Base-by-base conservation (phyloP, 92 coral and sea anemone species). In the Porites rus region DNA sequence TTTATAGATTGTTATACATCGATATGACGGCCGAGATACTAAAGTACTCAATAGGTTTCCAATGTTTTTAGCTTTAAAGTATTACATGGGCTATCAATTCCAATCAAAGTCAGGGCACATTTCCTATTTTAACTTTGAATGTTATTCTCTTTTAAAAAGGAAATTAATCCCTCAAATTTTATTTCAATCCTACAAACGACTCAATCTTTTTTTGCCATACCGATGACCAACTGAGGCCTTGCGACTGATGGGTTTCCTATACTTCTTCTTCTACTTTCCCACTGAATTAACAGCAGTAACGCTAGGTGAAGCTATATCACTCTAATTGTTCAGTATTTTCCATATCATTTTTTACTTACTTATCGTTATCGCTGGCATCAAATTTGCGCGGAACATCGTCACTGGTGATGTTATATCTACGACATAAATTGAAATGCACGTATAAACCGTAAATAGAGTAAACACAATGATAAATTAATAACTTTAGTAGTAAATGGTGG, bases 321-420 rank as follows among this genome's bases (percentile, higher is more conserved):
- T 24, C 51, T 28, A 38, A 38, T 14, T 69, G 12, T 69, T 69
- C 51, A 69, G 8, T 24, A 69, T 69, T 69, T 69, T 8, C 74
- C 74, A 69, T n/a, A 25, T 38, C 74, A 69, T 24, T 69, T 69
- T 69, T 69, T 7, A 68, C 85, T 80, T 80, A 81, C 85, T 68
- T 20, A 14, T 67, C 10, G 69, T 81, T 81, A 20, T 81, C 71
- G 16, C 76, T 69, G 67, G 65, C 31, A 71, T 67, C 19, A 53
- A 71, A 68, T 38, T 38, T 0, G 6, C 46, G 46, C 0, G 46
- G 46, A 38, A 38, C 46, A 38, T 38, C 46, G 46, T 51, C 65
- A 25, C 63, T 67, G 77, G 85, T 68, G 66, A 81, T 81, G 68
- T 81, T 81, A 65, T 81, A 81, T 43, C 85, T 81, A 70, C 56